Conservation (phyloP, 1,140 invertebrate genomes). For the Magallana ariakensis region DNA sequence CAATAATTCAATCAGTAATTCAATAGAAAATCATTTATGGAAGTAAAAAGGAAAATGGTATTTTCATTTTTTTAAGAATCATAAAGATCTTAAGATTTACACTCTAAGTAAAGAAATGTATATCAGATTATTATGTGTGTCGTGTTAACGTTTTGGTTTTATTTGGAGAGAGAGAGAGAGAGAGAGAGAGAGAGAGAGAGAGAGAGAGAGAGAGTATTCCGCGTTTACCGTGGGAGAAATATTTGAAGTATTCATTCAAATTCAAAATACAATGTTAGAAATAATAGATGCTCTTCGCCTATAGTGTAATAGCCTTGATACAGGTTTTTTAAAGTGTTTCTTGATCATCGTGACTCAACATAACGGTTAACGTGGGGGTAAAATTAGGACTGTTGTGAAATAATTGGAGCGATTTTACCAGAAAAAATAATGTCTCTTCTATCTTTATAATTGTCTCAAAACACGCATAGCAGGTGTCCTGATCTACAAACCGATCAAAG, state of each 20-base stretch:
- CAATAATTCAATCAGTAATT: too few relatives aligned
- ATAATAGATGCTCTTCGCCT: neutral
- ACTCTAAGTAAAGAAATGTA: neutral
- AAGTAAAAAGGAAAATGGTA: too few relatives aligned
- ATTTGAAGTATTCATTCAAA: neutral
- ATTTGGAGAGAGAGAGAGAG: neutral
- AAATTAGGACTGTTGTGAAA: slow-evolving; percentile 22
- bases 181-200: slow-evolving; percentile 18
- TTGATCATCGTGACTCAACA: slow-evolving; percentile 24
- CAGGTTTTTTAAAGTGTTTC: neutral
- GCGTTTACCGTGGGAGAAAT: neutral
- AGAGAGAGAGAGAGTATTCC: neutral
- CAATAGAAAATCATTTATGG: too few relatives aligned
- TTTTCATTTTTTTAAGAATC: neutral
- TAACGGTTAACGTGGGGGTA: slow-evolving; percentile 1
- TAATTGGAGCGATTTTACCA: neutral
- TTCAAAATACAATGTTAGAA: neutral
- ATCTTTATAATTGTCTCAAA: slow-evolving; percentile 22
- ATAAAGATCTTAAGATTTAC: neutral
- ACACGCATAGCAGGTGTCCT: slow-evolving; percentile 14
- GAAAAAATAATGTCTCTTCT: neutral
- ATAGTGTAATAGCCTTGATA: neutral
- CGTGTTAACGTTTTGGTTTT: too few relatives aligned
- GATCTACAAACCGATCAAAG: neutral
- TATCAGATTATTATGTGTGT: too few relatives aligned